Percentiles rank a stretch among this genome's conserved stretches.
Conservation (phyloP, 2,888 invertebrate species). For the Cephus sareptanus region DNA sequence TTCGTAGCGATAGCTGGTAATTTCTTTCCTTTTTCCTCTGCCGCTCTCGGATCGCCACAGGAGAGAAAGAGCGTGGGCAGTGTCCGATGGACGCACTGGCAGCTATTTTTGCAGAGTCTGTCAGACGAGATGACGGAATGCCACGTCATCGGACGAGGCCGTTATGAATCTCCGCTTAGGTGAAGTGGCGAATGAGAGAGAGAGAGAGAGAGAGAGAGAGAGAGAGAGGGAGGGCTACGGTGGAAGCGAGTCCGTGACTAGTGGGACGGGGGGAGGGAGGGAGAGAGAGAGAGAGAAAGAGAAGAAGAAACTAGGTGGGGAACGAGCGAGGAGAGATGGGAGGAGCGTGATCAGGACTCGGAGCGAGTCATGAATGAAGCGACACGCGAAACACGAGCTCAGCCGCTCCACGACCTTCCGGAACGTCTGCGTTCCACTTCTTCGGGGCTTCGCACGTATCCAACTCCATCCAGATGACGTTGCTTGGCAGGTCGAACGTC, state of each 20-base stretch:
- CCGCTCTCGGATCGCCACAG: neutral
- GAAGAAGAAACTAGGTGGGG: constrained; percentile 13
- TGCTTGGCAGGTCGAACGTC: neutral
- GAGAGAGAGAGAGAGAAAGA: constrained; percentile 16
- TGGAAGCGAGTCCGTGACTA: constrained; percentile 69
- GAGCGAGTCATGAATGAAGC: constrained; percentile 41
- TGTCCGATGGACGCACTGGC: constrained; percentile 12
- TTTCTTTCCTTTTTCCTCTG: neutral
- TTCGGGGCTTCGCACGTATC: constrained; percentile 17
- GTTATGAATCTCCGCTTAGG: constrained; percentile 40
- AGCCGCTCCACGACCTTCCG: constrained; percentile 48
- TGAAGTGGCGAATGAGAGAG: constrained; percentile 25
- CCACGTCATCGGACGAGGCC: constrained; percentile 48
- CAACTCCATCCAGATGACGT: neutral
- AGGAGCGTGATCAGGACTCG: constrained; percentile 31
- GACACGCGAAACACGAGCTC: constrained; percentile 29
- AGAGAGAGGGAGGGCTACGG: constrained; percentile 59
- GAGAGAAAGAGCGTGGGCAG: constrained; percentile 5
- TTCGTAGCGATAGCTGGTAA: neutral
- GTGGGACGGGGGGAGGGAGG: constrained; percentile 44
- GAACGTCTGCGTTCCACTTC: constrained; percentile 45
- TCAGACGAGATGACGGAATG: constrained; percentile 44
- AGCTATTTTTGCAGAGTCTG: constrained; percentile 37
- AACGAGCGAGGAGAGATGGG: constrained; percentile 19
- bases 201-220: constrained; percentile 24